phyloP scores from a whole-genome alignment of 2,888 invertebrate genomes.

The Troides oblongomaculatus region DNA sequence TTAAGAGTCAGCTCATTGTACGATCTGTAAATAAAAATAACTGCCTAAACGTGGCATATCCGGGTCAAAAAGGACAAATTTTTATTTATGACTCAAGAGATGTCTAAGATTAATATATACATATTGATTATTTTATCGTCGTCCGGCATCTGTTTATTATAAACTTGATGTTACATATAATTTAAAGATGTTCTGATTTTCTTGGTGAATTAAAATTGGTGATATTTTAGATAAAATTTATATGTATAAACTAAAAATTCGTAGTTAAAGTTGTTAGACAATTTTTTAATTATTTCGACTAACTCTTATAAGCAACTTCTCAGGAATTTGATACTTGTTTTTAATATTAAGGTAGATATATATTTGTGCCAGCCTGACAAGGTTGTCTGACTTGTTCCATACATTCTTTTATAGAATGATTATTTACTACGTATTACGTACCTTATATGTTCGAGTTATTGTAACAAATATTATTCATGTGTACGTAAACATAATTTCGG shows the following conservation, averaged over 20 bases:
- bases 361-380: constrained; percentile 20
- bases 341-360: not conserved
- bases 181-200: not conserved
- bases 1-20: constrained; percentile 17
- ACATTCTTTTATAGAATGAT: constrained; percentile 22
- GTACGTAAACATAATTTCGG: not conserved
- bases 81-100: constrained; percentile 47
- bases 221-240: too few species aligned
- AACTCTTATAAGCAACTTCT: not conserved
- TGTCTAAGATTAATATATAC: constrained; percentile 29
- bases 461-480: not conserved
- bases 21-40: constrained; percentile 23
- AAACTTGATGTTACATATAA: not conserved
- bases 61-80: constrained; percentile 70
- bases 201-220: too few species aligned
- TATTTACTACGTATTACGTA: constrained; percentile 12
- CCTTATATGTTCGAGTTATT: constrained; percentile 6
- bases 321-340: constrained; percentile 26
- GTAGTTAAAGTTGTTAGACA: not conserved
- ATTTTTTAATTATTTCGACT: not conserved
- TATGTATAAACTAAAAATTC: not conserved
- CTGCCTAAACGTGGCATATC: constrained; percentile 53
- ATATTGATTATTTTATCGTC: not conserved
- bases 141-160: not conserved
- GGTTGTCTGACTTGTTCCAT: constrained; percentile 27